Evolutionary conservation across 2,797 vertebrate species (phyloP).

Genomic region (Enteromius thamalakanensis): DNA sequence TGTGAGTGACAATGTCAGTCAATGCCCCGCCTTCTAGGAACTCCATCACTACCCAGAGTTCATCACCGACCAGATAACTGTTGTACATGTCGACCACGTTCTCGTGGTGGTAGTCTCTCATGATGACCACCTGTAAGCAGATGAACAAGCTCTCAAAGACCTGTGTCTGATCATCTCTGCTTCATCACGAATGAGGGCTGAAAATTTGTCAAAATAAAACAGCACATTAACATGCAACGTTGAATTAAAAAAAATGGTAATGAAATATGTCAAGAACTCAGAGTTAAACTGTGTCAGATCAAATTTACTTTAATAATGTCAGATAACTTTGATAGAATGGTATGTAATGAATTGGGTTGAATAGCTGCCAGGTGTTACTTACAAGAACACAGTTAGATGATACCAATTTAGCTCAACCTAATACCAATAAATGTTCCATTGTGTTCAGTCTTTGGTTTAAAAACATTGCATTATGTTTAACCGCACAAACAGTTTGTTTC

Average conservation of each 20-base stretch:
- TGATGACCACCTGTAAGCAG: slow-evolving; percentile 84
- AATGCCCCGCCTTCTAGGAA: slow-evolving; percentile 89
- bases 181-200: not conserved
- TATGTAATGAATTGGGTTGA: not conserved
- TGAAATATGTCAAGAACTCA: too few species aligned
- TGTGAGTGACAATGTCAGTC: slow-evolving; percentile 89
- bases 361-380: not conserved
- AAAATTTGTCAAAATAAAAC: not conserved
- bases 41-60: slow-evolving; percentile 92
- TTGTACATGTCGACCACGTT: slow-evolving; percentile 93
- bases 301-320: not conserved
- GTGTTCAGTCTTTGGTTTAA: too few species aligned
- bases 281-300: not conserved
- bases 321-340: not conserved
- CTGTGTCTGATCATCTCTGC: not conserved
- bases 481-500: too few species aligned
- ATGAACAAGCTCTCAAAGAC: not conserved
- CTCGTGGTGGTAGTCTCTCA: slow-evolving; percentile 90
- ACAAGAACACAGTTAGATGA: not conserved
- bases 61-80: slow-evolving; percentile 87
- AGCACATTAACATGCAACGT: not conserved
- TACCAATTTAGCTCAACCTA: too few species aligned
- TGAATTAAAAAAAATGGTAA: too few species aligned
- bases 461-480: too few species aligned
- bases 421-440: too few species aligned